Evolutionary conservation across 2,113 vertebrate genomes (phyloP).

Genomic region (Seriola aureovittata): DNA sequence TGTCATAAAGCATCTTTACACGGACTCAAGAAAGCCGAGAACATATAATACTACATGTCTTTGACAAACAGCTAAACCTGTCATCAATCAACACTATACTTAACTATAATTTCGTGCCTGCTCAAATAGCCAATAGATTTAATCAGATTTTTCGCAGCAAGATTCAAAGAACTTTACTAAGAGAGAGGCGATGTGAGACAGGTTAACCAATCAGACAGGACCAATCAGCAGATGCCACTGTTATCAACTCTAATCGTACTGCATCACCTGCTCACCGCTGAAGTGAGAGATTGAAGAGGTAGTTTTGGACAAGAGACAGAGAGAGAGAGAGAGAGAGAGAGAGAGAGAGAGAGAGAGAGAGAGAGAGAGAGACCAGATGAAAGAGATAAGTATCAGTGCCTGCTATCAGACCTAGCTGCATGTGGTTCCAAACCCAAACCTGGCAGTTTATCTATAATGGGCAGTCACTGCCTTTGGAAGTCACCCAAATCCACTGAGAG

Average conservation of each 20-base stretch:
- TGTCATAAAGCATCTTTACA: not conserved
- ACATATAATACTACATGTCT: not conserved
- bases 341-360: slow-evolving; percentile 45
- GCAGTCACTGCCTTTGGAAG: slow-evolving; percentile 62
- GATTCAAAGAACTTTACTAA: not conserved
- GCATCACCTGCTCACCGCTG: slow-evolving; percentile 46
- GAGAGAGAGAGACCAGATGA: slow-evolving; percentile 48
- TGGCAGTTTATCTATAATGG: slow-evolving; percentile 75
- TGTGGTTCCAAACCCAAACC: slow-evolving; percentile 62
- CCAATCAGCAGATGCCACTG: slow-evolving; percentile 51
- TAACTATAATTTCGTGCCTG: not conserved
- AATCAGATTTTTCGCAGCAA: not conserved
- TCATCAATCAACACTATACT: not conserved
- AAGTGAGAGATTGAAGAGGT: slow-evolving; percentile 64
- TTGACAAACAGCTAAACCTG: not conserved
- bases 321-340: slow-evolving; percentile 46
- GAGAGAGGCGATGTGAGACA: not conserved
- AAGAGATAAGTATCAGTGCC: slow-evolving; percentile 60
- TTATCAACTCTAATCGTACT: slow-evolving; percentile 48
- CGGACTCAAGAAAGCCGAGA: not conserved
- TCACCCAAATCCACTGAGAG: slow-evolving; percentile 44
- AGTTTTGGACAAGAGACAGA: slow-evolving; percentile 52
- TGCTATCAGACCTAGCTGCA: slow-evolving; percentile 56
- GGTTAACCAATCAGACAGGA: slow-evolving; percentile 29
- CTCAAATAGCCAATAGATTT: not conserved